Percentiles rank a stretch among this genome's conserved stretches.
These are phyloP conservation scores for Parasteatoda lunata DNA, from an alignment of 2,888 invertebrate genomes.

Conservation along the genomic window DNA sequence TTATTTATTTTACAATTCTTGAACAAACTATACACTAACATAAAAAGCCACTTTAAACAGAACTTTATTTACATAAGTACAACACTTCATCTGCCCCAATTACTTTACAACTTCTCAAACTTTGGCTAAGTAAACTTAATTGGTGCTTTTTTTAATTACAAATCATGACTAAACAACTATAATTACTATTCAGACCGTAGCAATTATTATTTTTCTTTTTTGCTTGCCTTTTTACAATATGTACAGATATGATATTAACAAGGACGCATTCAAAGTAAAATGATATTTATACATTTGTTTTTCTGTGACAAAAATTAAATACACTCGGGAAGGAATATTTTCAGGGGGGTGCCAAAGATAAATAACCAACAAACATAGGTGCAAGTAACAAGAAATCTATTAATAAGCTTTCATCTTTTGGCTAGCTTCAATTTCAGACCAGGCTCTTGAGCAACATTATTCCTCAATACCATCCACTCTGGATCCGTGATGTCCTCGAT, in stretches of 20 bases:
- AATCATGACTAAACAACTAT: conserved; percentile 60
- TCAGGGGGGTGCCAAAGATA: neutral
- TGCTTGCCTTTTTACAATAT: conserved; percentile 49
- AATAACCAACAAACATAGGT: neutral
- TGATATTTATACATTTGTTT: conserved; percentile 54
- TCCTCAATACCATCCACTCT: conserved; percentile 77
- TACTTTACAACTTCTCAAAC: conserved; percentile 15
- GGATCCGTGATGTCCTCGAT: conserved; percentile 61
- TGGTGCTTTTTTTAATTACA: conserved; percentile 12
- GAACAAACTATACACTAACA: conserved; percentile 67
- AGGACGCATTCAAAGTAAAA: conserved; percentile 39
- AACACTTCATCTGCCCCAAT: conserved; percentile 29
- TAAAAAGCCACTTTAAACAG: conserved; percentile 60
- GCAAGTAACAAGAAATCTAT: neutral
- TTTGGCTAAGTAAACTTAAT: conserved; percentile 56
- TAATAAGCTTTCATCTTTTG: conserved; percentile 64
- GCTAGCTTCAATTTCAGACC: conserved; percentile 68
- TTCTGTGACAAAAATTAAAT: conserved; percentile 13
- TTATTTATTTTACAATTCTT: conserved; percentile 43
- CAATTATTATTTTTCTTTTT: neutral
- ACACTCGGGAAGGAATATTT: conserved; percentile 8
- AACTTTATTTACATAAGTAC: conserved; percentile 67
- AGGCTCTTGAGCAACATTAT: conserved; percentile 37
- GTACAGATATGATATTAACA: conserved; percentile 40
- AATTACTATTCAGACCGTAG: conserved; percentile 32